A percentile compares a stretch with the other conserved stretches of the same genome.
These are phyloP conservation scores for Phrynocephalus vlangalii DNA, from an alignment of 2,797 vertebrate species.

Conservation along the genomic window DNA sequence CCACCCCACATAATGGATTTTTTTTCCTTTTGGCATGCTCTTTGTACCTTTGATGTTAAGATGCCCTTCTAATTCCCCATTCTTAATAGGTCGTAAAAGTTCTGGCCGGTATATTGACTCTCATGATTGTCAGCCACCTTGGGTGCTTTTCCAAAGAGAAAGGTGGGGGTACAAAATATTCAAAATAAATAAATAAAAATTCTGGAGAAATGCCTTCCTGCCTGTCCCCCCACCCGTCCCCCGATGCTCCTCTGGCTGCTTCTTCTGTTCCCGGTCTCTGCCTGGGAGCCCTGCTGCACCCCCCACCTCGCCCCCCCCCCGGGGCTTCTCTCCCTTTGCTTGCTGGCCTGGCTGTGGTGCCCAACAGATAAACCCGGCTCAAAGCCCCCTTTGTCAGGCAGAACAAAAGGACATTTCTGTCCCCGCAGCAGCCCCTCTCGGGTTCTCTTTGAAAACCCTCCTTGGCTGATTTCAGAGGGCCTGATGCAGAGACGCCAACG, in stretches of 20 bases:
- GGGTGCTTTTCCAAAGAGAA: no score
- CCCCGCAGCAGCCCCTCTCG: not conserved
- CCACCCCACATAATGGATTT: no score
- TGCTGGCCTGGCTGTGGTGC: conserved; percentile 25
- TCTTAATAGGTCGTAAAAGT: no score
- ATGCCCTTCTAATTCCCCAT: no score
- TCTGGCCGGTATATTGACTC: no score
- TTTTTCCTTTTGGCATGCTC: no score
- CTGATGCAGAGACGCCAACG: not conserved
- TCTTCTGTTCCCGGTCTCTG: not conserved
- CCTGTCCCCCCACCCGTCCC: no score
- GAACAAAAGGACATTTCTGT: conserved; percentile 70
- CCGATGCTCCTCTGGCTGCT: not conserved
- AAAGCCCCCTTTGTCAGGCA: conserved; percentile 67
- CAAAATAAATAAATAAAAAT: no score
- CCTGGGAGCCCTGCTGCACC: no score
- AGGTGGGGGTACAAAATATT: no score
- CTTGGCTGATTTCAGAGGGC: not conserved
- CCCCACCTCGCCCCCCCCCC: not conserved
- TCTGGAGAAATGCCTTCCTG: not conserved
- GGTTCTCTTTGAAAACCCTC: not conserved
- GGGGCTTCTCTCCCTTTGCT: conserved; percentile 51
- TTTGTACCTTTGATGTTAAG: no score
- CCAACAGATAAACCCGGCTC: conserved; percentile 64
- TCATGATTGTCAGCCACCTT: no score